Percentiles rank a stretch among this genome's conserved stretches.
phyloP scores from a whole-genome alignment of 2,797 vertebrate species.

The Morelia viridis region DNA sequence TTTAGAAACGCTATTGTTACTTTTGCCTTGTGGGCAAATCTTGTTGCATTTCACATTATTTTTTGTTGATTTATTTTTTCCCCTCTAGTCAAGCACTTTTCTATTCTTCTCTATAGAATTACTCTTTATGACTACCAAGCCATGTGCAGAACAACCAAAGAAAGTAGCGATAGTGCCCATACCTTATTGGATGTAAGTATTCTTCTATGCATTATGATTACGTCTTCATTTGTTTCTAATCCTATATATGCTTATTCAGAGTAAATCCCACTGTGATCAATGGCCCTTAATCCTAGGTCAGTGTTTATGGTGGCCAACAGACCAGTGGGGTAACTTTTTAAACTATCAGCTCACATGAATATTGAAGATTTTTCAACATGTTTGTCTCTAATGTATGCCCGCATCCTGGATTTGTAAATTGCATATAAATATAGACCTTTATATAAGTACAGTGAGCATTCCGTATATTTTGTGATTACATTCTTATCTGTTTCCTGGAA shows the following conservation, averaged over 20 bases:
- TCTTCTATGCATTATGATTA: constrained; percentile 47
- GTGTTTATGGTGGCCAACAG: background rate
- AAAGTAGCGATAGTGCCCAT: constrained; percentile 89
- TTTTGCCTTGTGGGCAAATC: constrained; percentile 26
- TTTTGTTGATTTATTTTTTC: constrained; percentile 46
- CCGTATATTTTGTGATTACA: background rate
- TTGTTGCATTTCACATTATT: constrained; percentile 25
- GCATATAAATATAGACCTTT: background rate
- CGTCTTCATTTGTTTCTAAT: constrained; percentile 36
- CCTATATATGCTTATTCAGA: background rate
- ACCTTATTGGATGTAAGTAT: constrained; percentile 91
- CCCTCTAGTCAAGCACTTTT: constrained; percentile 66
- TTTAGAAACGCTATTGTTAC: constrained; percentile 27
- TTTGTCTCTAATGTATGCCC: constrained; percentile 22
- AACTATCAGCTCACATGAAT: background rate
- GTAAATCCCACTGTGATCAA: background rate
- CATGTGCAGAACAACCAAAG: constrained; percentile 90
- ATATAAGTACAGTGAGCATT: background rate
- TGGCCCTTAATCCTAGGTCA: background rate
- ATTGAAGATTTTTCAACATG: background rate
- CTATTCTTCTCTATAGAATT: constrained; percentile 80
- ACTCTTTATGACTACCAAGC: constrained; percentile 97
- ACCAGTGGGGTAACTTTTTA: background rate
- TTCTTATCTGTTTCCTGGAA: background rate
- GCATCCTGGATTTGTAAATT: constrained; percentile 36